Evolutionary conservation across 2,888 invertebrate species (phyloP), one percentile per base, ranked within the genome.

Genomic region (Asteroscopus sphinx): DNA sequence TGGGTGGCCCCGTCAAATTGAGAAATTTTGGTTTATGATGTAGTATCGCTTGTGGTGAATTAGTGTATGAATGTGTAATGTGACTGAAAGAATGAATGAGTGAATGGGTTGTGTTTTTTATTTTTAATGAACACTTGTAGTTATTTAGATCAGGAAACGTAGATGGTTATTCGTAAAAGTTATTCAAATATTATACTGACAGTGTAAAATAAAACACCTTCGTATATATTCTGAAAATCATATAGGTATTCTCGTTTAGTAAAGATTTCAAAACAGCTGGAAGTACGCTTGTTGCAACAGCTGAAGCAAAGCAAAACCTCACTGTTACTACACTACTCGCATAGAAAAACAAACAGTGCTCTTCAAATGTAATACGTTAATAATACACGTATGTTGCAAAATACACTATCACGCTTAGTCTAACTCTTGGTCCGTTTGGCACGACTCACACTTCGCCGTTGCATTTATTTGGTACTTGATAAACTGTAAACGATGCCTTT

Each of bases 401-500:
- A 12, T 51, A 33, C 17, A 28, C n/a, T 21, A 21, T 21, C 17
- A 21, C 6, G 28, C 15, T 47, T 26, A 37, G 35, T 48, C 21
- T 39, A 21, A 47, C 25, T 59, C 15, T 51, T 35, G 25, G 46
- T 30, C 37, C 17, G 25, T 41, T 48, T 54, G 33, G 30, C 49
- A 35, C 33, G 13, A 55, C 28, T 25, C 30, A 15, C 42, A 28
- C 30, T 54, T 37, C 13, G 65, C 6, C 9, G 11, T 59, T 21
- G 30, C 15, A 42, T 26, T 44, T 56, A 47, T 47, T 39, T 7
- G 33, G 8, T 40, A 45, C 21, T 37, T 32, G 17, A 45, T 55
- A 36, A 56, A 51, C 13, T 25, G 47, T 44, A 47, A 35, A 39
- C 39, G 33, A 56, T 45, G 56, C 25, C 13, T 45, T 57, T 45